phyloP scores from a whole-genome alignment of 2,113 vertebrate species.

The Rostratula benghalensis region DNA sequence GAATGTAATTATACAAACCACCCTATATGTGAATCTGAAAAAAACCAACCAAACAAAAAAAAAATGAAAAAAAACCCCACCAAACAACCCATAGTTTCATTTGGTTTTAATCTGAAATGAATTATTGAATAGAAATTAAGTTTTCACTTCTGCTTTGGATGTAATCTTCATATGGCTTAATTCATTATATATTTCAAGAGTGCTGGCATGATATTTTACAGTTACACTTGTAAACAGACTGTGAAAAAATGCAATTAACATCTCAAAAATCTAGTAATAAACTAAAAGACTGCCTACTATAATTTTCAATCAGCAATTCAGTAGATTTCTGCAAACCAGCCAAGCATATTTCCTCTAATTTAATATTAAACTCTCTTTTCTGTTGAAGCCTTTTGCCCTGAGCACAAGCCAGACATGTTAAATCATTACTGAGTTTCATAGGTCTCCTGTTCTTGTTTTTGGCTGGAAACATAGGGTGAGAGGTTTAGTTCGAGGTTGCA shows the following conservation, averaged over 20 bases:
- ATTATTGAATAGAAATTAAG: background rate
- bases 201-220: background rate
- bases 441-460: background rate
- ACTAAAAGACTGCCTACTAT: background rate
- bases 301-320: background rate
- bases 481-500: background rate
- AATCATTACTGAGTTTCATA: background rate
- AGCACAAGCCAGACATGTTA: background rate
- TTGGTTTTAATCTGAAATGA: background rate
- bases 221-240: background rate
- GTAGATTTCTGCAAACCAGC: background rate
- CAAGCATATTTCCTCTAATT: background rate
- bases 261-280: background rate
- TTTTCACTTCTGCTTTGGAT: background rate
- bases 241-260: background rate
- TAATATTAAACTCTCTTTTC: background rate
- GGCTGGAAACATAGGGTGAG: background rate
- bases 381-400: background rate
- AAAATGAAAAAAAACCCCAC: no score
- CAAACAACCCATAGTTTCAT: background rate
- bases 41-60: no score
- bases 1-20: constrained; percentile 60
- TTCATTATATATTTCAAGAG: background rate
- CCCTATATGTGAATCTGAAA: background rate
- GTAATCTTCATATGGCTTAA: background rate